phyloP scores from a whole-genome alignment of 1,140 invertebrate genomes.

The Drosophila neocordata region DNA sequence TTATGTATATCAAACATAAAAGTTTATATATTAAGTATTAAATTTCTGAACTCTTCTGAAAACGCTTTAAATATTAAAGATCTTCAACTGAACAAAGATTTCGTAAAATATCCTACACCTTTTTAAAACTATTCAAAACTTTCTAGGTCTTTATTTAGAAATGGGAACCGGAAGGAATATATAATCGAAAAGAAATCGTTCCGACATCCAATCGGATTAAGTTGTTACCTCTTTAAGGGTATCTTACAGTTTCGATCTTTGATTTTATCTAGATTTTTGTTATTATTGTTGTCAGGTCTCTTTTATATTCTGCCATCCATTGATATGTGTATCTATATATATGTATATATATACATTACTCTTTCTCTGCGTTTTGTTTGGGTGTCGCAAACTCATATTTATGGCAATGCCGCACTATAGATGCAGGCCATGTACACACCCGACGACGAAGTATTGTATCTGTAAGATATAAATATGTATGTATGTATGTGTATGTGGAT shows the following conservation, averaged over 20 bases:
- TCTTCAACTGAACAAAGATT: no score
- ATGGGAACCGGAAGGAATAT: not conserved
- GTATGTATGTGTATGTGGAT: constrained; percentile 23
- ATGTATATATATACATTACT: no score
- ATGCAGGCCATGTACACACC: constrained; percentile 69
- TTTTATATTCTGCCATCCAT: constrained; percentile 13
- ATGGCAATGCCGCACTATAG: constrained; percentile 75
- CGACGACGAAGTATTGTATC: constrained; percentile 57
- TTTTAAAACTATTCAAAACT: not conserved
- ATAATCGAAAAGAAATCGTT: not conserved
- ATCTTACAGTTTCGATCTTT: constrained; percentile 8
- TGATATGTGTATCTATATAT: constrained; percentile 44
- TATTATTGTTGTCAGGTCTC: constrained; percentile 18
- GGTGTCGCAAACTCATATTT: constrained; percentile 53
- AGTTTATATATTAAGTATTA: no score
- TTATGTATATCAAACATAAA: no score
- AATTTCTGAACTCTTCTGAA: no score
- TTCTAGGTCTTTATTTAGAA: not conserved
- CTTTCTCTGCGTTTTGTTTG: constrained; percentile 17
- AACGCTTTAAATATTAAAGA: no score
- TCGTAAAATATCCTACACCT: no score
- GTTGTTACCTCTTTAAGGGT: not conserved
- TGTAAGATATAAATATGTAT: constrained; percentile 56
- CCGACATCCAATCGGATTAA: not conserved
- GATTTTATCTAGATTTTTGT: constrained; percentile 26